Conservation (phyloP, 2,797 vertebrate species). For the Borostomias antarcticus region DNA sequence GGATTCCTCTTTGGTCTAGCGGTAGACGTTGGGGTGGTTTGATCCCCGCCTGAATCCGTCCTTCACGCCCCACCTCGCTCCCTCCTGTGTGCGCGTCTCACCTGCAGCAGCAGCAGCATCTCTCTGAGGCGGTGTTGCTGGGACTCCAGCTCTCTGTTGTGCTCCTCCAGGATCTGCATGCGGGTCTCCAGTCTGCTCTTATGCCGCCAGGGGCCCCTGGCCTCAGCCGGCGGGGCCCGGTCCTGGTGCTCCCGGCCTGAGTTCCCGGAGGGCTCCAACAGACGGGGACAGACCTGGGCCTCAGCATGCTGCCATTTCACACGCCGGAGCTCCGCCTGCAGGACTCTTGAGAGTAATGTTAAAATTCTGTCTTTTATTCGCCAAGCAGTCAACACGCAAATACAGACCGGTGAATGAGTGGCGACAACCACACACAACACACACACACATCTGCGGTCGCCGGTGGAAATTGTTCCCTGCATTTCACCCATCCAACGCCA, state of each 20-base stretch:
- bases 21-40: no score
- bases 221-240: constrained; percentile 79
- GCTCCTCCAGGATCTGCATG: constrained; percentile 85
- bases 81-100: constrained; percentile 46
- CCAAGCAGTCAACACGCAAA: no score
- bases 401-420: no score
- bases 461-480: no score
- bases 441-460: no score
- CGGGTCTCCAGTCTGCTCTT: constrained; percentile 83
- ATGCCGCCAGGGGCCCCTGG: constrained; percentile 81
- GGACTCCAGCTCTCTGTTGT: constrained; percentile 84
- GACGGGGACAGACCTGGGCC: constrained; percentile 68
- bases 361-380: no score
- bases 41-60: no score
- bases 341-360: constrained; percentile 70
- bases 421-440: no score
- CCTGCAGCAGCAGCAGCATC: constrained; percentile 75
- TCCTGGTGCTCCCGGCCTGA: constrained; percentile 47
- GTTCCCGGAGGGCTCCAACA: constrained; percentile 62
- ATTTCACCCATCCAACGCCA: no score
- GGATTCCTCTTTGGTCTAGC: no score
- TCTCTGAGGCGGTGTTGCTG: constrained; percentile 81
- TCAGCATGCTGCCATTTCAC: constrained; percentile 84
- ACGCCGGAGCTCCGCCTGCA: constrained; percentile 81
- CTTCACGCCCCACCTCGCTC: no score